Percentiles rank a stretch among this genome's conserved stretches.
phyloP scores from a whole-genome alignment of 2,113 vertebrate species.

The Burhinus bistriatus region DNA sequence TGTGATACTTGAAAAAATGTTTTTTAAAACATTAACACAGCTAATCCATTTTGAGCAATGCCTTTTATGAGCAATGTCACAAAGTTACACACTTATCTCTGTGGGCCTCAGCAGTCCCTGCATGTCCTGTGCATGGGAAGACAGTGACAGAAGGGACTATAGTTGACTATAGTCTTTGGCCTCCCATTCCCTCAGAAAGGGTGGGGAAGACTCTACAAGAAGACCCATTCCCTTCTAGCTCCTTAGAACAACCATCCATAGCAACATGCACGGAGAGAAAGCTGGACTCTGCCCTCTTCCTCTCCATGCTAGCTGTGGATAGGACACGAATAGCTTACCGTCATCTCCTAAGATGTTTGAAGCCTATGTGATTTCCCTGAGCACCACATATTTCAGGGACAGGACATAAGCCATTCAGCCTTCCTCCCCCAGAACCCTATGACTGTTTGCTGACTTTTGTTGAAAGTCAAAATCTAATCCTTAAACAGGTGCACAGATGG shows the following conservation, averaged over 20 bases:
- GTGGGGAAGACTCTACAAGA: neutral
- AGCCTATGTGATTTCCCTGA: neutral
- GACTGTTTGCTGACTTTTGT: neutral
- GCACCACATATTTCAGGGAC: neutral
- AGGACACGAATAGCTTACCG: neutral
- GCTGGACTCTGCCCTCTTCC: neutral
- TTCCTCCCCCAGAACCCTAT: neutral
- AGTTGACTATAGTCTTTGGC: neutral
- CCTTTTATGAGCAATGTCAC: neutral
- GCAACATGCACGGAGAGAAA: neutral
- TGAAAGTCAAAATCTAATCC: neutral
- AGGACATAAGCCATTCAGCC: neutral
- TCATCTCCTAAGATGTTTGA: neutral
- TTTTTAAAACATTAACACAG: neutral
- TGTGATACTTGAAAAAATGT: neutral
- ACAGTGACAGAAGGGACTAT: neutral
- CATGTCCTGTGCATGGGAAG: neutral
- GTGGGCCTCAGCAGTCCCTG: neutral
- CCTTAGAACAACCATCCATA: neutral
- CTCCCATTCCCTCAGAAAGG: neutral
- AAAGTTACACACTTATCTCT: neutral
- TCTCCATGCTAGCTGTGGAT: neutral
- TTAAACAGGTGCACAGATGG: neutral
- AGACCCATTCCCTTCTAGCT: neutral
- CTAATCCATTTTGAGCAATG: neutral